phyloP scores from a whole-genome alignment of 2,888 invertebrate genomes.

The Encarsia formosa region DNA sequence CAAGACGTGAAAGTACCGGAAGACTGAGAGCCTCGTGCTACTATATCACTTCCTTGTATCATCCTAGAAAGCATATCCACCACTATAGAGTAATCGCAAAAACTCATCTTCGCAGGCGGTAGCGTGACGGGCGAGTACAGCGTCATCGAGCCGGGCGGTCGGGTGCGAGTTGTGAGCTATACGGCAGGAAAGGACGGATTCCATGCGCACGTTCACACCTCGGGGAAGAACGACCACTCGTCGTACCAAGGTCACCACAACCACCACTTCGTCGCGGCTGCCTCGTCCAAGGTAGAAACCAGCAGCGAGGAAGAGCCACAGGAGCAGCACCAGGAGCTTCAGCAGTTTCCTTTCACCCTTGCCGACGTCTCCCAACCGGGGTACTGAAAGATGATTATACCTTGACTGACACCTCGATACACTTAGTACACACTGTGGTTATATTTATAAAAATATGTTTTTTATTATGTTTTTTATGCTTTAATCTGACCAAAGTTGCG shows the following conservation, averaged over 20 bases:
- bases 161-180: constrained; percentile 44
- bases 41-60: too few relatives aligned
- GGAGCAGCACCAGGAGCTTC: background rate
- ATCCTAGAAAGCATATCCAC: too few relatives aligned
- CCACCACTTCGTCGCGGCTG: background rate
- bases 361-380: too few relatives aligned
- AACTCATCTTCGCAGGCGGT: constrained; percentile 38
- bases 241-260: constrained; percentile 9
- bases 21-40: too few relatives aligned
- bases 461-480: too few relatives aligned
- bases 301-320: background rate
- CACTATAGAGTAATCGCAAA: too few relatives aligned
- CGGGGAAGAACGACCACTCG: constrained; percentile 44
- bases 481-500: too few relatives aligned
- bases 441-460: too few relatives aligned
- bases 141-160: constrained; percentile 49
- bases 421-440: too few relatives aligned
- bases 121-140: constrained; percentile 48
- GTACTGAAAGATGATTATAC: too few relatives aligned
- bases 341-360: background rate
- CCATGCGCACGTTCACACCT: constrained; percentile 46
- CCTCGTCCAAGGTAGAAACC: background rate
- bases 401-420: too few relatives aligned
- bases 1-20: too few relatives aligned
- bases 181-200: constrained; percentile 47